These are phyloP conservation scores for Allygus modestus DNA, from an alignment of 2,888 invertebrate genomes.

Conservation along the genomic window DNA sequence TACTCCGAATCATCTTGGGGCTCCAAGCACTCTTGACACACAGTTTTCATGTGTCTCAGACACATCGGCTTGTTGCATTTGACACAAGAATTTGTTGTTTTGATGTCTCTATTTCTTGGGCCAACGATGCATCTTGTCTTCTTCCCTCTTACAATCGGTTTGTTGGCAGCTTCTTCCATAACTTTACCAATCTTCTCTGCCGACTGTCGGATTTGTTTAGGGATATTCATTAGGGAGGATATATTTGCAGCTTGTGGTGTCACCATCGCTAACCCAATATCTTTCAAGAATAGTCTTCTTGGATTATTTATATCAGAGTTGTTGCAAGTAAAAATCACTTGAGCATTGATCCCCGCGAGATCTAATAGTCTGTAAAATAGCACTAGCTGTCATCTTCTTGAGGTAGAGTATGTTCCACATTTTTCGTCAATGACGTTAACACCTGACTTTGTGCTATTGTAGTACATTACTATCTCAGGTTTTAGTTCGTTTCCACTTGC, in stretches of 20 bases:
- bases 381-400: conserved; percentile 56
- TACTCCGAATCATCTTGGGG: conserved; percentile 50
- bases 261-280: conserved; percentile 31
- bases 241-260: conserved; percentile 42
- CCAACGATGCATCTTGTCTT: conserved; percentile 49
- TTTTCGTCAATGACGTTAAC: conserved; percentile 59
- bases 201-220: conserved; percentile 36
- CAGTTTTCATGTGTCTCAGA: conserved; percentile 46
- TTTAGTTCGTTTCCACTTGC: conserved; percentile 36
- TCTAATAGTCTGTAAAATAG: conserved; percentile 54
- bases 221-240: conserved; percentile 13
- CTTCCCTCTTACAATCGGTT: conserved; percentile 30
- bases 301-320: conserved; percentile 9
- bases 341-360: conserved; percentile 39
- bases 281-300: conserved; percentile 57
- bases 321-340: conserved; percentile 43
- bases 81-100: conserved; percentile 50
- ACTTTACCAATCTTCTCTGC: conserved; percentile 47
- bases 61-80: conserved; percentile 57
- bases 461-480: conserved; percentile 48
- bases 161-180: conserved; percentile 18
- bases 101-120: conserved; percentile 55
- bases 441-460: conserved; percentile 55
- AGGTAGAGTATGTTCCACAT: conserved; percentile 56
- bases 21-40: conserved; percentile 46